A percentile compares a stretch with the other conserved stretches of the same genome.
Conservation (phyloP, 2,888 invertebrate genomes). For the Augiades crinisus region DNA sequence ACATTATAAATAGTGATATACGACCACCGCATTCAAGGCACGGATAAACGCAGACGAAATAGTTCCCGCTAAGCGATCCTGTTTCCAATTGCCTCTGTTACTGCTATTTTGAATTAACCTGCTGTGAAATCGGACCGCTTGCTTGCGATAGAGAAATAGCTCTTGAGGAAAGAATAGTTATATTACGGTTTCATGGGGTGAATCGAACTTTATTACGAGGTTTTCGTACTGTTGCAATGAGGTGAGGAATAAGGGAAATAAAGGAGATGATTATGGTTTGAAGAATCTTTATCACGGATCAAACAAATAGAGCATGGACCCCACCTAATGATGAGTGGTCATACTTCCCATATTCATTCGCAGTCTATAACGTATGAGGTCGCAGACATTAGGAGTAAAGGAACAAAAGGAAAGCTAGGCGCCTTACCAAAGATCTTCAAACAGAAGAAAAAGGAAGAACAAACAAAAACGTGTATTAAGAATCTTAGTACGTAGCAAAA, state of each 20-base stretch:
- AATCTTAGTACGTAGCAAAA: too few relatives aligned
- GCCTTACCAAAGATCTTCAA: too few relatives aligned
- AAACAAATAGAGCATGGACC: too few relatives aligned
- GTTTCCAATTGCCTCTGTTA: background rate
- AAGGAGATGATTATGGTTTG: background rate
- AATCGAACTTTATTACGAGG: background rate
- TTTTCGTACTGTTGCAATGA: background rate
- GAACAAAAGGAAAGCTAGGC: too few relatives aligned
- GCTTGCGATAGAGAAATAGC: background rate
- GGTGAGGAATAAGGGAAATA: background rate
- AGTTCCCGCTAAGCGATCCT: background rate
- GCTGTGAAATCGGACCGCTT: background rate
- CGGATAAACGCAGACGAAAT: background rate
- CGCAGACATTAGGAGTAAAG: too few relatives aligned
- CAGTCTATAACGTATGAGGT: too few relatives aligned
- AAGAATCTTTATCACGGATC: too few relatives aligned
- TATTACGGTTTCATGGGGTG: background rate
- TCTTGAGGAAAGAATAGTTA: background rate
- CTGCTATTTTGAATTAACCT: background rate
- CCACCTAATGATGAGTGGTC: too few relatives aligned
- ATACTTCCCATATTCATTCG: too few relatives aligned
- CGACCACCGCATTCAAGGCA: background rate
- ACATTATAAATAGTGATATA: too few relatives aligned
- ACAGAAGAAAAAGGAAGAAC: too few relatives aligned
- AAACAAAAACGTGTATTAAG: too few relatives aligned